A percentile compares a stretch with the other conserved stretches of the same genome.
These are phyloP conservation scores for Eira barbara DNA, from an alignment of 2,113 vertebrate genomes.

Conservation along the genomic window DNA sequence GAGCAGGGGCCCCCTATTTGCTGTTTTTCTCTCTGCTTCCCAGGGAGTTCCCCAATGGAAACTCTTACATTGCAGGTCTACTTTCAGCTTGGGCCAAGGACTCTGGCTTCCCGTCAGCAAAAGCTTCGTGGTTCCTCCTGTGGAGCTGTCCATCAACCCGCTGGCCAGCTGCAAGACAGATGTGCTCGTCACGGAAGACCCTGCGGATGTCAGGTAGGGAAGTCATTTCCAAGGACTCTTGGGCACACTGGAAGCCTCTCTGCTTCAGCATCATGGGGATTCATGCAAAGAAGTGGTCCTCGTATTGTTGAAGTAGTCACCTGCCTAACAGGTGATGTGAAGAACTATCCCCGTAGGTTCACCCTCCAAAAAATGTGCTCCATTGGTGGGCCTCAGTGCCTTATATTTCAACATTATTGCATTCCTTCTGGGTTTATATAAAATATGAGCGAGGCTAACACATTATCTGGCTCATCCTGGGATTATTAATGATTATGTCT, in stretches of 20 bases:
- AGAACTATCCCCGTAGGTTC: background rate
- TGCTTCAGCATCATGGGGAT: background rate
- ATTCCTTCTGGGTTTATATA: background rate
- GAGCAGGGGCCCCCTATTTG: constrained; percentile 25
- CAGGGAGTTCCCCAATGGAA: constrained; percentile 75
- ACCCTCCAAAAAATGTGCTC: background rate
- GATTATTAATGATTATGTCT: background rate
- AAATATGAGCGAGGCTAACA: background rate
- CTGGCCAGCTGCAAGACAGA: constrained; percentile 99
- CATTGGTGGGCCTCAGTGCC: background rate
- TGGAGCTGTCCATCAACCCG: constrained; percentile 98
- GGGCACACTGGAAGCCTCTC: background rate
- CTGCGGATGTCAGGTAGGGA: constrained; percentile 97
- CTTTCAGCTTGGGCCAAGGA: constrained; percentile 97
- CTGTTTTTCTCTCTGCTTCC: constrained; percentile 63
- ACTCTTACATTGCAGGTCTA: constrained; percentile 89
- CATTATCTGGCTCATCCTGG: background rate
- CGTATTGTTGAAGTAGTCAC: background rate
- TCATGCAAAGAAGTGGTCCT: background rate
- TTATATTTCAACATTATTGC: background rate
- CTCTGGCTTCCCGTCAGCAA: constrained; percentile 99
- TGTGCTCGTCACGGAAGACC: constrained; percentile 96
- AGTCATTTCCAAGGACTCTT: background rate
- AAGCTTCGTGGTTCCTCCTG: constrained; percentile 97
- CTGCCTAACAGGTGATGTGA: background rate